Conservation (phyloP, 2,797 vertebrate species). For the Hypotaenidia okinawae region DNA sequence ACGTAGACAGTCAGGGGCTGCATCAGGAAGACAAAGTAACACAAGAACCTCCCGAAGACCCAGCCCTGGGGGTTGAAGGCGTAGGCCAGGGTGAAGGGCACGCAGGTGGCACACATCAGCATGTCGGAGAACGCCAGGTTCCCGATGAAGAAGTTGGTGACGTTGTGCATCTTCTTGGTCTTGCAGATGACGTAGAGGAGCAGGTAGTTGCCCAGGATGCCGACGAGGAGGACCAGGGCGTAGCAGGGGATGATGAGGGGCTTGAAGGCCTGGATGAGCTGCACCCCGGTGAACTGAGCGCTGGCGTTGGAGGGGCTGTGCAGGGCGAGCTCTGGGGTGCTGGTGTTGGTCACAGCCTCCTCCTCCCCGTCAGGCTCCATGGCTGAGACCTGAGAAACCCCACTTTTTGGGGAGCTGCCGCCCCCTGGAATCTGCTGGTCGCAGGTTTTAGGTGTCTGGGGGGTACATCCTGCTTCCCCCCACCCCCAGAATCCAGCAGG, state of each 20-base stretch:
- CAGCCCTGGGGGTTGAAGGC: slow-evolving; percentile 90
- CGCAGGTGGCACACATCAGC: slow-evolving; percentile 90
- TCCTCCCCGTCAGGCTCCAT: slow-evolving; percentile 11
- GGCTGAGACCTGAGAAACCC: not conserved
- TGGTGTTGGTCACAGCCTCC: slow-evolving; percentile 14
- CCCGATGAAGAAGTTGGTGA: slow-evolving; percentile 92
- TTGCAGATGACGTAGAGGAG: slow-evolving; percentile 89
- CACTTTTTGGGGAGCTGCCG: not conserved
- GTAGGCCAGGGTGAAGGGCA: slow-evolving; percentile 89
- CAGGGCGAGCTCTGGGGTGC: slow-evolving; percentile 76
- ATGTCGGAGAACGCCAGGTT: slow-evolving; percentile 92
- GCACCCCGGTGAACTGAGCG: slow-evolving; percentile 84
- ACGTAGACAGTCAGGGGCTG: slow-evolving; percentile 92
- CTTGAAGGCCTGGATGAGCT: slow-evolving; percentile 89
- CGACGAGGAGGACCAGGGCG: slow-evolving; percentile 83
- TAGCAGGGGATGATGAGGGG: slow-evolving; percentile 90
- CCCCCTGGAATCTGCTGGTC: not conserved
- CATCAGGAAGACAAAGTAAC: slow-evolving; percentile 89
- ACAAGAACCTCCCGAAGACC: slow-evolving; percentile 89
- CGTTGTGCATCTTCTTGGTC: slow-evolving; percentile 90
- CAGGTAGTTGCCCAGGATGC: slow-evolving; percentile 88
- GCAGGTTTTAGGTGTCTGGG: not conserved
- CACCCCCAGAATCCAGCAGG: no score
- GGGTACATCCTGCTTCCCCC: not conserved
- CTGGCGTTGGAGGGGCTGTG: slow-evolving; percentile 77